Conservation (phyloP, 1,140 invertebrate species). For the Drosophila kurseongensis region DNA sequence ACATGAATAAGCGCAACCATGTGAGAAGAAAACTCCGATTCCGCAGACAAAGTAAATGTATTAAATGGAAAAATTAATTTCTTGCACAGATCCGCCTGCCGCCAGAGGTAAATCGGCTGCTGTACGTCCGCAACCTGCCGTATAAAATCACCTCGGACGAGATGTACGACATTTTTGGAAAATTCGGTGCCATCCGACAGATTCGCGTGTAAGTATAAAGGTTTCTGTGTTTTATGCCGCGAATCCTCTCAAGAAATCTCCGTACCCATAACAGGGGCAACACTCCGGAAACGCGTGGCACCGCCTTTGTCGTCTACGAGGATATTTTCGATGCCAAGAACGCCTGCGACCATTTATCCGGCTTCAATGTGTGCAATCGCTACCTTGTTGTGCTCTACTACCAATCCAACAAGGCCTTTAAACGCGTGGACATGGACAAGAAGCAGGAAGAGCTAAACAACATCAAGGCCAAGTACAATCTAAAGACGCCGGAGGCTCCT, state of each 20-base stretch:
- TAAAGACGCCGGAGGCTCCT: constrained; percentile 84
- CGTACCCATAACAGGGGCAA: constrained; percentile 91
- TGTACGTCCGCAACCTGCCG: constrained; percentile 98
- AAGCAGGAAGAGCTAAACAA: constrained; percentile 98
- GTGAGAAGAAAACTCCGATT: constrained; percentile 53
- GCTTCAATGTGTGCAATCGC: constrained; percentile 99
- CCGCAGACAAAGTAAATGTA: constrained; percentile 32
- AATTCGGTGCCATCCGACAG: constrained; percentile 99
- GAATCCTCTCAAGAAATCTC: not conserved
- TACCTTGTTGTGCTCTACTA: constrained; percentile 99
- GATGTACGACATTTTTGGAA: constrained; percentile 99
- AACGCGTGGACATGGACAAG: constrained; percentile 98
- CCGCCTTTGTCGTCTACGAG: constrained; percentile 99
- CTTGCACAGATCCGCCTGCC: constrained; percentile 94
- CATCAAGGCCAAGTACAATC: constrained; percentile 97
- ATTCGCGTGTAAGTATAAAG: constrained; percentile 95
- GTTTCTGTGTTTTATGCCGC: not conserved
- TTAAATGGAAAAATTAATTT: constrained; percentile 19
- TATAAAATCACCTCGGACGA: constrained; percentile 99
- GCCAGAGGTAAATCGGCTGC: constrained; percentile 98
- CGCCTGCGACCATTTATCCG: constrained; percentile 99
- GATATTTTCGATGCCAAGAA: constrained; percentile 99
- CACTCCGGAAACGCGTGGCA: constrained; percentile 98
- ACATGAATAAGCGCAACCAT: constrained; percentile 83
- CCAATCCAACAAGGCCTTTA: constrained; percentile 97